Evolutionary conservation across 2,797 vertebrate species (phyloP), one percentile per base, ranked within the genome.

Genomic region (Falco peregrinus): DNA sequence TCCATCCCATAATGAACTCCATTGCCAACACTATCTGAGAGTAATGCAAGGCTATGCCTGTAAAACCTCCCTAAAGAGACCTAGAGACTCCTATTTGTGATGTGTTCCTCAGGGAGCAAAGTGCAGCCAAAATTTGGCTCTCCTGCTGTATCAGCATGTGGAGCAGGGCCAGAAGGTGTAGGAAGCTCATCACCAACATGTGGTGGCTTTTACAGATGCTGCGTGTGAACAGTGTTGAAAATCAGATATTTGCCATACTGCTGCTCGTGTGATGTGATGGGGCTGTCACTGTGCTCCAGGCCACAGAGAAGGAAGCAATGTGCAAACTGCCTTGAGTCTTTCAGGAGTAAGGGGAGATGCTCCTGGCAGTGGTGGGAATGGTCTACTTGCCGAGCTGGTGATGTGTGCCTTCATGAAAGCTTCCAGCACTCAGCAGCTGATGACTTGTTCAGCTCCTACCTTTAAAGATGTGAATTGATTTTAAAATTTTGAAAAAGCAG

Each of bases 181-280:
- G 33, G 65, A 68, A 67, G 61, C 45, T 45, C 22, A 6, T 45
- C 3, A 4, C 13, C 10, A 33, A 56, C 26, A 5, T 0, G 0
- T 24, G 35, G 41, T 48, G 61, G 31, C 54, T 80, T 41, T 61
- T 41, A 22, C 29, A 31, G 45, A 16, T 29, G 22, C 43, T 16
- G 13, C 0, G 1, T 43, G 13, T 1, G 3, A 19, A n/a, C 37
- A 1, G 0, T 0, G 20, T 18, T n/a, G 59, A 18, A 18, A 21
- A 29, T 9, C 20, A 5, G 54, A 48, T 51, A 16, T n/a, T 35
- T 0, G 4, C 41, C 0, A 4, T 37, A 14, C 20, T 9, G 22
- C 33, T 70, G 43, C 35, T 31, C 0, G 1, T 17, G 59, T 26
- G 53, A 31, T 0, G 1, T 3, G 26, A 19, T 14, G 68, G 35